Evolutionary conservation across 92 coral and sea anemone genomes (phyloP).

Genomic region (Epizoanthus ramosus): DNA sequence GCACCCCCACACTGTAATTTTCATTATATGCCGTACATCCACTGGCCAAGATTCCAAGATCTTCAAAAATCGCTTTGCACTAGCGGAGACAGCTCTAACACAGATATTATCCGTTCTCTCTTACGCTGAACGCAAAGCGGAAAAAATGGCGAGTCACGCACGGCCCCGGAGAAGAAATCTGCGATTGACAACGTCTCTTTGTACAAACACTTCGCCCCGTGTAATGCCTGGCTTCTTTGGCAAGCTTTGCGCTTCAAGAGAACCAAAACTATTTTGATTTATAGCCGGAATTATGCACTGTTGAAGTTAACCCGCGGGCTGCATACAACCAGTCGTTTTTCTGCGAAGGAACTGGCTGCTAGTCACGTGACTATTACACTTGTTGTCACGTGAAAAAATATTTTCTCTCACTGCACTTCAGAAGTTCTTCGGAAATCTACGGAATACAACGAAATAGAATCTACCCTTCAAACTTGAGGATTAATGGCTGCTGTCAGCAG

Average conservation of each 20-base stretch:
- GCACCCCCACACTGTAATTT: conserved; percentile 1
- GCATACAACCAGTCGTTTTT: not conserved
- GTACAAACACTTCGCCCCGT: not conserved
- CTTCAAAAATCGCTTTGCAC: conserved; percentile 8
- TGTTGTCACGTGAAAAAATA: no score
- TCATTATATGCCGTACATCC: conserved; percentile 6
- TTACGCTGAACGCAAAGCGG: not conserved
- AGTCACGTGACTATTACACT: no score
- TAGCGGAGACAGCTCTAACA: conserved; percentile 12
- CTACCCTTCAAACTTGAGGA: no score
- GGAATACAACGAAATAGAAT: no score
- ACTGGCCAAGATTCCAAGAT: not conserved
- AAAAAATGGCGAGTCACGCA: conserved; percentile 30
- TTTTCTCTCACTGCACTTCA: no score
- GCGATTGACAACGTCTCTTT: not conserved
- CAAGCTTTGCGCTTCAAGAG: conserved; percentile 37
- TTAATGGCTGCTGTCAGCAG: no score
- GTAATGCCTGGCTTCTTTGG: conserved; percentile 32
- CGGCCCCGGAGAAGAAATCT: conserved; percentile 9
- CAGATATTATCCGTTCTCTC: not conserved
- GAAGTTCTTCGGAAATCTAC: no score
- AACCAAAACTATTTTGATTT: conserved; percentile 41
- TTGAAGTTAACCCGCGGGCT: conserved; percentile 37
- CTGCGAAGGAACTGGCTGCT: no score
- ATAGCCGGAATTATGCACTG: conserved; percentile 44